Conservation (phyloP, 1,140 invertebrate genomes). For the Platyscapa corneri region DNA sequence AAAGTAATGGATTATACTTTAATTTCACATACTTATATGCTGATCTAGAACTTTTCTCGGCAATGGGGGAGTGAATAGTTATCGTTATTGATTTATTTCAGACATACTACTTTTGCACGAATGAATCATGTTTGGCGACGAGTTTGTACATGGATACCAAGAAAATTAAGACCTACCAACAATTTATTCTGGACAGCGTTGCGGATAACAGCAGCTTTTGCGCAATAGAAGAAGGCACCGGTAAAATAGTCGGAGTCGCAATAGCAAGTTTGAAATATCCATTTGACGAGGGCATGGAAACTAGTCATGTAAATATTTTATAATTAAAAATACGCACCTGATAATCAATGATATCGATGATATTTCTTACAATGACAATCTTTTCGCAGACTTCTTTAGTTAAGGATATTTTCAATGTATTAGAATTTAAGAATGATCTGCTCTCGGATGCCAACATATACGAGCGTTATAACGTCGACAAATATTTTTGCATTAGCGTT, state of each 20-base stretch:
- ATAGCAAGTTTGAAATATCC: slow-evolving; percentile 22
- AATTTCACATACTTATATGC: neutral
- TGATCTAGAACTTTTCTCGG: neutral
- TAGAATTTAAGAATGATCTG: slow-evolving; percentile 5
- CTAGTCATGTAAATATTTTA: neutral
- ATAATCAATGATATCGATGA: neutral
- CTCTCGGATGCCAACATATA: neutral
- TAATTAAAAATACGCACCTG: neutral
- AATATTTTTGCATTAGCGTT: slow-evolving; percentile 49
- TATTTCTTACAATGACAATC: neutral
- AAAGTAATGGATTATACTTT: slow-evolving; percentile 46
- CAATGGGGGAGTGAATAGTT: neutral
- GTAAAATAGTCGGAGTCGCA: slow-evolving; percentile 51
- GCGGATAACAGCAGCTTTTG: slow-evolving; percentile 46
- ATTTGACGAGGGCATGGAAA: neutral
- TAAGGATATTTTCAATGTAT: neutral
- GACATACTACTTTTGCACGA: slow-evolving; percentile 11
- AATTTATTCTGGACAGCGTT: slow-evolving; percentile 32
- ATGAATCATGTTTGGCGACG: neutral
- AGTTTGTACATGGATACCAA: slow-evolving; percentile 45
- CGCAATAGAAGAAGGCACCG: slow-evolving; percentile 54
- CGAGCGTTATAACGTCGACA: slow-evolving; percentile 20
- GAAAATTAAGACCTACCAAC: slow-evolving; percentile 37
- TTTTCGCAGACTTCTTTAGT: neutral
- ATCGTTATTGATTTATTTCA: neutral